Percentiles rank a stretch among this genome's conserved stretches.
Evolutionary conservation across 2,888 invertebrate species (phyloP).

Genomic region (Latheticus oryzae): DNA sequence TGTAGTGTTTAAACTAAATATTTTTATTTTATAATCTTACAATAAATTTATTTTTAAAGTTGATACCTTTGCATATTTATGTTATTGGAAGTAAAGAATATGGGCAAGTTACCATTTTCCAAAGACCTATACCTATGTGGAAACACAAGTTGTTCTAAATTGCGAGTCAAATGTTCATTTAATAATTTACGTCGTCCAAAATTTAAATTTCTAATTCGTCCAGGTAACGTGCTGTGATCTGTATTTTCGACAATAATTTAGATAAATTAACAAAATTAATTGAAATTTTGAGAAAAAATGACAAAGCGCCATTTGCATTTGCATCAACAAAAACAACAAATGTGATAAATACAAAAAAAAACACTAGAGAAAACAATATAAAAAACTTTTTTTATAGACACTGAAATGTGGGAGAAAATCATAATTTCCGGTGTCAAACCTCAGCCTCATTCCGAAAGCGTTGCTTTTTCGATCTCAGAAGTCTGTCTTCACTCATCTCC

Average conservation of each 20-base stretch:
- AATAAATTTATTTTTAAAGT: neutral
- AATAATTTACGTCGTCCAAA: no score
- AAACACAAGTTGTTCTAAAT: conserved; percentile 73
- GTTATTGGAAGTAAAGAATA: conserved; percentile 85
- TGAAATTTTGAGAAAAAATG: no score
- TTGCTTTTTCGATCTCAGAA: conserved; percentile 75
- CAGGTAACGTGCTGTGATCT: conserved; percentile 31
- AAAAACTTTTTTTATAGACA: conserved; percentile 69
- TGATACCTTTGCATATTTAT: conserved; percentile 71
- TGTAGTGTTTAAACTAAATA: conserved; percentile 60
- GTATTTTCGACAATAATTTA: no score
- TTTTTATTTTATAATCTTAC: no score
- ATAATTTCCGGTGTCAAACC: conserved; percentile 72
- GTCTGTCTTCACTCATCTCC: conserved; percentile 63
- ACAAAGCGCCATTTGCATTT: no score
- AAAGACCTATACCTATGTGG: conserved; percentile 84
- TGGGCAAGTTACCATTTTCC: conserved; percentile 80
- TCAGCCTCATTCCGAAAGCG: conserved; percentile 76
- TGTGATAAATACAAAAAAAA: no score
- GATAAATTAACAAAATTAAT: no score
- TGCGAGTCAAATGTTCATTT: conserved; percentile 38
- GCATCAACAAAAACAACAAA: no score
- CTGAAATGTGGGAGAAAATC: conserved; percentile 82
- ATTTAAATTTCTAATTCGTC: conserved; percentile 29
- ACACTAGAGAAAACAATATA: no score